Evolutionary conservation across 2,113 vertebrate species (phyloP).

Genomic region (Bostrychus sinensis): DNA sequence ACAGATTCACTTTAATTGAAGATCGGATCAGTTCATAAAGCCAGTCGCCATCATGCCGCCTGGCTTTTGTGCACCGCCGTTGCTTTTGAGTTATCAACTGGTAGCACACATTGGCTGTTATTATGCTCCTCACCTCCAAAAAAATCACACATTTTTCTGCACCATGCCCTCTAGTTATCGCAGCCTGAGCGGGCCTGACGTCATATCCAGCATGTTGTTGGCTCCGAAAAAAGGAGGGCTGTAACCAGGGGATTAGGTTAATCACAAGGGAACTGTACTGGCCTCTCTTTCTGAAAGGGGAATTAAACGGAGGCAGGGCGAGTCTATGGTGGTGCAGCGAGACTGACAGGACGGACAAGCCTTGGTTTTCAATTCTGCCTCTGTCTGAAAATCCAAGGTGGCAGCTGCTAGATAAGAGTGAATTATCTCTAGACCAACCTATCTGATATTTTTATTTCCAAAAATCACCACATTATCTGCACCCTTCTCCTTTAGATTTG

Average conservation of each 20-base stretch:
- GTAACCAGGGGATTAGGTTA: slow-evolving; percentile 58
- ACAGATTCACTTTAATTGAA: background rate
- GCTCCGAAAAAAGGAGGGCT: slow-evolving; percentile 31
- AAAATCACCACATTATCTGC: background rate
- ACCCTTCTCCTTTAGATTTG: no score
- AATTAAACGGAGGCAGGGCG: slow-evolving; percentile 32
- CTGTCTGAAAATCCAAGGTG: slow-evolving; percentile 14
- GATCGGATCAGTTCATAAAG: background rate
- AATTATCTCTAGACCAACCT: slow-evolving; percentile 1
- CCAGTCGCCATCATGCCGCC: background rate
- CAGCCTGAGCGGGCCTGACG: slow-evolving; percentile 33
- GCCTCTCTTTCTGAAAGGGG: slow-evolving; percentile 53
- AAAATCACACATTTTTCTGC: slow-evolving; percentile 20
- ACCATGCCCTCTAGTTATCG: slow-evolving; percentile 27
- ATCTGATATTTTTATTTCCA: background rate
- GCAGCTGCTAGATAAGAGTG: slow-evolving; percentile 19
- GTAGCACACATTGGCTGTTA: background rate
- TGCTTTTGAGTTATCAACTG: background rate
- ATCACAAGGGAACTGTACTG: slow-evolving; percentile 54
- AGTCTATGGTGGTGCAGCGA: slow-evolving; percentile 8
- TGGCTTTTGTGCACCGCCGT: background rate
- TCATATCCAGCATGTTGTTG: slow-evolving; percentile 34
- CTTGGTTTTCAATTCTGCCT: background rate
- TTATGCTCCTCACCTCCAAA: background rate
- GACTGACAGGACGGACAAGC: slow-evolving; percentile 5